Conservation (phyloP, 64 coral and sea anemone species). For the Stichodactyla mertensii region DNA sequence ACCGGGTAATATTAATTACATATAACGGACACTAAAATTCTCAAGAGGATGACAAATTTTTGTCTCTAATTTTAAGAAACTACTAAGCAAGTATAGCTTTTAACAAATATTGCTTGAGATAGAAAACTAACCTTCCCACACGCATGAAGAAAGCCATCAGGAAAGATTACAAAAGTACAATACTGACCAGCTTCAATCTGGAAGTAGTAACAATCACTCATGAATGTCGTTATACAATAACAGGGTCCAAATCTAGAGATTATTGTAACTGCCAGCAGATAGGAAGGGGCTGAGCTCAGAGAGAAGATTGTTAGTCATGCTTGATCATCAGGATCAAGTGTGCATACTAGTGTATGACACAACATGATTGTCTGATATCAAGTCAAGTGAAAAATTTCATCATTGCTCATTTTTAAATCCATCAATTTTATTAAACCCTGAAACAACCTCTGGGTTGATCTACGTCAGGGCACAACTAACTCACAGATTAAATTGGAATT, state of each 20-base stretch:
- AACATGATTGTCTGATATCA: conserved; percentile 4
- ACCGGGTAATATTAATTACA: too few species aligned
- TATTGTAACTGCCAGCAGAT: neutral
- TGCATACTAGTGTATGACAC: neutral
- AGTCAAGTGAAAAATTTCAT: conserved; percentile 19
- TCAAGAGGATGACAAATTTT: too few species aligned
- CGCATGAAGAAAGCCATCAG: conserved; percentile 76
- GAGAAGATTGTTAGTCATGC: conserved; percentile 63
- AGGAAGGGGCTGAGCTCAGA: conserved; percentile 37
- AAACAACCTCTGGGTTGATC: too few species aligned
- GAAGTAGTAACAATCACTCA: neutral
- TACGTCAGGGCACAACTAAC: too few species aligned
- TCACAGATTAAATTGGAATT: too few species aligned
- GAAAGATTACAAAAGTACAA: conserved; percentile 53
- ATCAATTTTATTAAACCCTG: too few species aligned
- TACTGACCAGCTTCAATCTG: conserved; percentile 87
- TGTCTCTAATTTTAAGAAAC: too few species aligned
- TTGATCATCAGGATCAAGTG: conserved; percentile 36
- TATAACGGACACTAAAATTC: too few species aligned
- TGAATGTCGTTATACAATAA: too few species aligned
- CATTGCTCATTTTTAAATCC: neutral
- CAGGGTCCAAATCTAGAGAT: neutral
- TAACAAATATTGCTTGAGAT: too few species aligned
- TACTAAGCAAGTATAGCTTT: too few species aligned
- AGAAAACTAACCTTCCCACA: conserved; percentile 70